Evolutionary conservation across 2,888 invertebrate species (phyloP).

Genomic region (Cerastis rubricosa): DNA sequence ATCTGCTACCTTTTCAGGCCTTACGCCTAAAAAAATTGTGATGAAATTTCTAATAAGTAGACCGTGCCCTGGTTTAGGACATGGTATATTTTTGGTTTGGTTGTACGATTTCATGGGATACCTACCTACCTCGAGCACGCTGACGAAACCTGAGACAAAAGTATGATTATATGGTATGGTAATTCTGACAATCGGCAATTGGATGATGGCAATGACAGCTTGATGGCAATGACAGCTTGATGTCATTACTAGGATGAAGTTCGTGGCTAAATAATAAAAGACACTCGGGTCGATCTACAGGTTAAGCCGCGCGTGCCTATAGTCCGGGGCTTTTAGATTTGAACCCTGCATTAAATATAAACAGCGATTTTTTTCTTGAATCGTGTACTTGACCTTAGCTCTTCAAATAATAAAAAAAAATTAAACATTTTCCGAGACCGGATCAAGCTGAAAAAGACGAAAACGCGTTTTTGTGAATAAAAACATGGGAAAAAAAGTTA

Average conservation of each 20-base stretch:
- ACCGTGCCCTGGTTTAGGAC: not conserved
- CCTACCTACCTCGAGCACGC: not conserved
- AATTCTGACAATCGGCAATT: not conserved
- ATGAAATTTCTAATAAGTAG: not conserved
- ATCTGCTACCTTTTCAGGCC: not conserved
- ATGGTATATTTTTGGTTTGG: not conserved
- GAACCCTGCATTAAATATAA: too few species aligned
- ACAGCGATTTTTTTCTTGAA: too few species aligned
- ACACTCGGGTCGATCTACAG: not conserved
- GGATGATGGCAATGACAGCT: not conserved
- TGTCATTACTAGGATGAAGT: not conserved
- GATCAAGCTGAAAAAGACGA: too few species aligned
- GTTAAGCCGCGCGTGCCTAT: not conserved
- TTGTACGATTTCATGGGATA: not conserved
- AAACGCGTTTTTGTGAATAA: too few species aligned
- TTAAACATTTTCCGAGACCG: too few species aligned
- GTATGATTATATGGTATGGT: not conserved
- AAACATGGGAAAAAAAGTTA: too few species aligned
- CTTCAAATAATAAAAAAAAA: too few species aligned
- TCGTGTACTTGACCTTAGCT: too few species aligned
- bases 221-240: not conserved
- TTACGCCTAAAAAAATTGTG: not conserved
- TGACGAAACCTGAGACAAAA: too few species aligned
- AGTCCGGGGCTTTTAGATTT: too few species aligned
- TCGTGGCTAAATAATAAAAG: not conserved